Evolutionary conservation across 2,113 vertebrate genomes (phyloP).

Genomic region (Trichechus manatus): DNA sequence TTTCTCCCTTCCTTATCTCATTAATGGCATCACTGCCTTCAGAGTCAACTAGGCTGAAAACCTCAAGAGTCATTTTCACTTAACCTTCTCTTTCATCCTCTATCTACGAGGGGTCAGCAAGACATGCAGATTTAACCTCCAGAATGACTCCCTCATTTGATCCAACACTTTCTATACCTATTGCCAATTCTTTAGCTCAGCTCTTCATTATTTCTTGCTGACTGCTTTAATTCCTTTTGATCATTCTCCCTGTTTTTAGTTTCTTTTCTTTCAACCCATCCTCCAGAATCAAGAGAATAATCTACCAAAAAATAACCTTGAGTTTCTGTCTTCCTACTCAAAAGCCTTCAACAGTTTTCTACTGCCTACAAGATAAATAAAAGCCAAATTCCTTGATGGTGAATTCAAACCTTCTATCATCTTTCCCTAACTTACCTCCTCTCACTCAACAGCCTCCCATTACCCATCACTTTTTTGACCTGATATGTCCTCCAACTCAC

Average conservation of each 20-base stretch:
- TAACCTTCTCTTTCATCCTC: constrained; percentile 47
- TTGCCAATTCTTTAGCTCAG: background rate
- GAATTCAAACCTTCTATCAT: background rate
- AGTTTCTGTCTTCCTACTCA: background rate
- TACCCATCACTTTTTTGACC: background rate
- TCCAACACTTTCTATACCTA: background rate
- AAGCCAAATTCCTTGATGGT: background rate
- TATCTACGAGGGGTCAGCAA: background rate
- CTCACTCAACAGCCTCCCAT: background rate
- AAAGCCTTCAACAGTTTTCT: background rate
- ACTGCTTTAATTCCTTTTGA: constrained; percentile 25
- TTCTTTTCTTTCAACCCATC: background rate
- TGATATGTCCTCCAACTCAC: background rate
- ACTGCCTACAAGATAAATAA: background rate
- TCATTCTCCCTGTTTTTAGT: background rate
- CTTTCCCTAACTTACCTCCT: background rate
- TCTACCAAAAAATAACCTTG: background rate
- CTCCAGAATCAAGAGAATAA: background rate
- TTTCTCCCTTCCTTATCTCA: constrained; percentile 41
- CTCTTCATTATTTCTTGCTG: background rate
- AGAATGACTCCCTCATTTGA: constrained; percentile 26
- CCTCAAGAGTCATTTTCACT: constrained; percentile 80
- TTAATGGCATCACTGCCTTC: constrained; percentile 71
- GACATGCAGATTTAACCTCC: background rate
- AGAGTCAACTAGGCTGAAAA: constrained; percentile 71